Evolutionary conservation across 2,888 invertebrate species (phyloP), one percentile per base, ranked within the genome.

Genomic region (Sceliomorpha sp.): DNA sequence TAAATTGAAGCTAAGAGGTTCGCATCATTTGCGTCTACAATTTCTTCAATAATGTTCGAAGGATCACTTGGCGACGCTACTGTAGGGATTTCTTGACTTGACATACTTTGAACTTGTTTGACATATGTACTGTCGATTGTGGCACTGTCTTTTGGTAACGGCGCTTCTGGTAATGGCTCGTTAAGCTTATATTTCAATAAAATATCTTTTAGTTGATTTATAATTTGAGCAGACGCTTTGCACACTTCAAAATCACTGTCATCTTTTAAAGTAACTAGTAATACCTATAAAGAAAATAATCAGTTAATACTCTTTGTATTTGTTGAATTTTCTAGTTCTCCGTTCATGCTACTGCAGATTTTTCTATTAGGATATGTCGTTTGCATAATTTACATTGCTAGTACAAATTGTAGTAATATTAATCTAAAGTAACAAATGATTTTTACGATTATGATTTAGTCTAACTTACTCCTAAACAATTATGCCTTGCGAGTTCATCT

Each of bases 191-290:
- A 87, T 29, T 85, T 83, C 0, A 86, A 88, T 1, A 94, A 83
- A 56, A 92, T 90, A 3, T 89, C 86, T 5, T 90, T 84, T 6
- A 93, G 79, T 39, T 90, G 90, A 12, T 85, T 86, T 2, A 92
- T 90, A 27, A 93, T 90, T 10, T 83, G 77, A 1, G 92, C 89
- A 0, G 94, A 91, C 0, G 89, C 87, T 71, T 92, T 93, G 63
- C 93, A 90, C 0, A 95, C 94, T 77, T 93, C 93, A 0, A 93
- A 89, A 84, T 95, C 94, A 51, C 92, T 92, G 64, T 94, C 93
- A 44, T 93, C 92, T 34, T 92, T 89, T 2, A 95, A 83, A 0
- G 94, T 90, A 45, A 91, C 90, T 0, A 94, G 88, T 29, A 95
- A 86, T 0, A 94, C 85, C 87, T 88, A 51, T 31, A 24, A 24